Percentiles rank a stretch among this genome's conserved stretches.
Conservation (phyloP, 2,888 invertebrate genomes). For the Halocaridina rubra region DNA sequence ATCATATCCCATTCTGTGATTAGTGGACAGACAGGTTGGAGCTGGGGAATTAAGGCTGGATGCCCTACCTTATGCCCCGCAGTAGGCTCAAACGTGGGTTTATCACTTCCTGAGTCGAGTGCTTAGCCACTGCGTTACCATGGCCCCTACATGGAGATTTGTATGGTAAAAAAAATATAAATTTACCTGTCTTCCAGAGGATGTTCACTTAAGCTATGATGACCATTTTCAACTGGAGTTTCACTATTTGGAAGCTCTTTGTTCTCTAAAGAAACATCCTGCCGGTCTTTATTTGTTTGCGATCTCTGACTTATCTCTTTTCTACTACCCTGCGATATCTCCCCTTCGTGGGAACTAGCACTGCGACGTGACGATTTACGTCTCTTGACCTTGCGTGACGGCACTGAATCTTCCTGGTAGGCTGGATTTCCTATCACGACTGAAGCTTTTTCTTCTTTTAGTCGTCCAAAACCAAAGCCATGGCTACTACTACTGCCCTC, state of each 20-base stretch:
- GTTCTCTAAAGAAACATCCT: background rate
- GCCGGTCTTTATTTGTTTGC: background rate
- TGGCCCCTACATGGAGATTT: too few species aligned
- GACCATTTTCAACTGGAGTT: background rate
- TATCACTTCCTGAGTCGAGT: too few species aligned
- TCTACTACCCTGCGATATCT: too few species aligned
- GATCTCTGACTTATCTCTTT: too few species aligned
- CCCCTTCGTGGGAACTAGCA: too few species aligned
- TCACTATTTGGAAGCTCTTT: background rate
- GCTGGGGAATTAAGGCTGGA: too few species aligned
- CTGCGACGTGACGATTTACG: background rate
- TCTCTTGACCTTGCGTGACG: background rate
- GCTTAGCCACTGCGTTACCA: too few species aligned
- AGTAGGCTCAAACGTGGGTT: too few species aligned
- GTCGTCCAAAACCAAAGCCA: conserved; percentile 46
- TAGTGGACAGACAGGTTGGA: too few species aligned
- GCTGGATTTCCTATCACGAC: conserved; percentile 56
- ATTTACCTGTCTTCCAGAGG: background rate
- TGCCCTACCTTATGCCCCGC: too few species aligned
- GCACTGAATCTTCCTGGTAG: conserved; percentile 6
- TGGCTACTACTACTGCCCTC: background rate
- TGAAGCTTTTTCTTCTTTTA: conserved; percentile 43
- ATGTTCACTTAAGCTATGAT: background rate
- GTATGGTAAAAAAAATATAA: background rate
- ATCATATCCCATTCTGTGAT: too few species aligned